These are phyloP conservation scores for Protaetia brevitarsis DNA, from an alignment of 1,140 invertebrate genomes.

Conservation along the genomic window DNA sequence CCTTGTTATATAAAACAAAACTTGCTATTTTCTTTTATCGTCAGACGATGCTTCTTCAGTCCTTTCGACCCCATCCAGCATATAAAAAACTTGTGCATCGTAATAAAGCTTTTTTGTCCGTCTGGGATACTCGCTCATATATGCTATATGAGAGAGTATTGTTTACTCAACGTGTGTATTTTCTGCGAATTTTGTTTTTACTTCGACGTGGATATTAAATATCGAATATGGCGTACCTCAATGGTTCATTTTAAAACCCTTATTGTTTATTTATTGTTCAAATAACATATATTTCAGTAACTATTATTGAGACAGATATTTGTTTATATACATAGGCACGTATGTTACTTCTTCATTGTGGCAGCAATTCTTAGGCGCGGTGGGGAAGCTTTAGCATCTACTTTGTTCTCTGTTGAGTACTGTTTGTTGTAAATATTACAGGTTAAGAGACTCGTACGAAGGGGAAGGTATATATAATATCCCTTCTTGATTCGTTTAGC, in stretches of 20 bases:
- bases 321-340: not conserved
- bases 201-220: not conserved
- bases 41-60: no score
- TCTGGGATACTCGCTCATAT: not conserved
- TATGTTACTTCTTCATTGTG: no score
- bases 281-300: no score
- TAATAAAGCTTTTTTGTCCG: not conserved
- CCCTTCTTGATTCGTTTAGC: constrained; percentile 3
- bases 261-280: no score
- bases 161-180: not conserved
- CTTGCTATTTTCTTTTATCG: no score
- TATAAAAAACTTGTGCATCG: no score
- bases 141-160: not conserved
- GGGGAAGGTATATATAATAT: not conserved
- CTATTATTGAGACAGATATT: not conserved
- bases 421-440: not conserved
- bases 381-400: no score
- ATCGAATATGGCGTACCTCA: not conserved
- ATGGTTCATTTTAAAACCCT: no score
- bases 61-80: no score
- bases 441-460: not conserved
- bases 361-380: no score
- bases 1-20: no score
- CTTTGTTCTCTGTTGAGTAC: not conserved
- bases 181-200: not conserved